phyloP scores from a whole-genome alignment of 2,113 vertebrate genomes.

The Myxocyprinus asiaticus region DNA sequence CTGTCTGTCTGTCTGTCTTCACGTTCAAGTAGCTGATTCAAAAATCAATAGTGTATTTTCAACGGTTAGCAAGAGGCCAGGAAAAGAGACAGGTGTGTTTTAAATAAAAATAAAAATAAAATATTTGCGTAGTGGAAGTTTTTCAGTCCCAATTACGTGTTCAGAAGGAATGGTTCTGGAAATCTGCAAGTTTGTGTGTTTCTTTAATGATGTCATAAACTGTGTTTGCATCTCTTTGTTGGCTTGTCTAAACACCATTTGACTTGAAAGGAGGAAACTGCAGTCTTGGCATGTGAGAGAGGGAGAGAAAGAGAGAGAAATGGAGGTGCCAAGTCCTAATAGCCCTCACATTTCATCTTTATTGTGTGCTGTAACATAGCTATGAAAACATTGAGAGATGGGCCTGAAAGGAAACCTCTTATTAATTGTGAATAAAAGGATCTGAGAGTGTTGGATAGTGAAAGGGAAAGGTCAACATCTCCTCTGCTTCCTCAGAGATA shows the following conservation, averaged over 20 bases:
- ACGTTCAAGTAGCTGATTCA: no score
- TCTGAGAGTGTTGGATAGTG: not conserved
- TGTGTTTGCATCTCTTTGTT: slow-evolving; percentile 25
- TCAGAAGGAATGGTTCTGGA: not conserved
- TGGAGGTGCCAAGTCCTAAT: slow-evolving; percentile 44
- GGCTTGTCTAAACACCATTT: slow-evolving; percentile 10
- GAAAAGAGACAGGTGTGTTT: slow-evolving; percentile 16
- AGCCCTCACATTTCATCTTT: slow-evolving; percentile 71
- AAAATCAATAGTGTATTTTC: no score
- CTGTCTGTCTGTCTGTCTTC: no score
- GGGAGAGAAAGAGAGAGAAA: slow-evolving; percentile 14
- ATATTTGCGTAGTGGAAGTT: not conserved
- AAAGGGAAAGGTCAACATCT: slow-evolving; percentile 12
- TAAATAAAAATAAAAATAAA: no score
- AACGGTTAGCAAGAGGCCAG: no score
- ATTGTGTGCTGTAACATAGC: slow-evolving; percentile 66
- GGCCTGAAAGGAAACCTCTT: slow-evolving; percentile 63
- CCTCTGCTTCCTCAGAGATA: not conserved
- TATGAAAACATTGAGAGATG: slow-evolving; percentile 56
- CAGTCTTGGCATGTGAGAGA: slow-evolving; percentile 5
- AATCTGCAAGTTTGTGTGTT: slow-evolving; percentile 13
- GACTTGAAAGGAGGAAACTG: slow-evolving; percentile 22
- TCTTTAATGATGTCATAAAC: slow-evolving; percentile 32
- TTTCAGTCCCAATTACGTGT: not conserved
- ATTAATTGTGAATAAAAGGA: slow-evolving; percentile 57